Base-by-base conservation (phyloP, 1,140 invertebrate genomes). In the Mamestra configurata region DNA sequence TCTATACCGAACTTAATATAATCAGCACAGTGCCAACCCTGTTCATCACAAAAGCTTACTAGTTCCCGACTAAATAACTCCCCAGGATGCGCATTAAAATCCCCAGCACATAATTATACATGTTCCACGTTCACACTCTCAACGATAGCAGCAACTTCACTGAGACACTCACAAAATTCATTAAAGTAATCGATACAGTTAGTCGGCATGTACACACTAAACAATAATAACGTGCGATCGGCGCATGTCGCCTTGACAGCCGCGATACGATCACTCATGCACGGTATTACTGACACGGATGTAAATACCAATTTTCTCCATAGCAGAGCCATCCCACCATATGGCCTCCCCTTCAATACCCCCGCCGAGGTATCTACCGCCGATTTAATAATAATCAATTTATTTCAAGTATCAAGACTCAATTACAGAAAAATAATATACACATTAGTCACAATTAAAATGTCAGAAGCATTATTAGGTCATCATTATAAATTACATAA, bases 171-270 rank as follows among this genome's bases (percentile, higher is more conserved):
- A 22, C 72, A 71, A 24, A 70, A 80, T 27, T 77, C 72, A 15
- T 1, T 37, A 27, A 80, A 27, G 46, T 80, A 76, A 18, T 53
- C 61, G 1, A 46, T 2, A 13, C 20, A 64, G 27, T 80, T 49
- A 4, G 71, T 70, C 24, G 79, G 79, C 79, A 80, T 80, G 24
- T 80, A 80, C 13, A 76, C 72, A 57, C 71, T 75, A 57, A 75
- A 59, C 27, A 59, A 31, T 13, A 76, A 43, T 13, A 76, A 31
- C 13, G 49, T 10, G 24, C 55, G 55, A 4, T 15, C 24, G 27
- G 10, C 55, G 24, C 18, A 15, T 0, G 55, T 59, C 27, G 5
- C 1, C 5, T 31, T 31, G 5, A 31, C 27, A 31, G 27, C 27
- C 27, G 5, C 5, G 1, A 31, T 31, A 5, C 27, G 27, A 5